phyloP scores from a whole-genome alignment of 2,797 vertebrate species.

The Chaenodraco wilsoni region DNA sequence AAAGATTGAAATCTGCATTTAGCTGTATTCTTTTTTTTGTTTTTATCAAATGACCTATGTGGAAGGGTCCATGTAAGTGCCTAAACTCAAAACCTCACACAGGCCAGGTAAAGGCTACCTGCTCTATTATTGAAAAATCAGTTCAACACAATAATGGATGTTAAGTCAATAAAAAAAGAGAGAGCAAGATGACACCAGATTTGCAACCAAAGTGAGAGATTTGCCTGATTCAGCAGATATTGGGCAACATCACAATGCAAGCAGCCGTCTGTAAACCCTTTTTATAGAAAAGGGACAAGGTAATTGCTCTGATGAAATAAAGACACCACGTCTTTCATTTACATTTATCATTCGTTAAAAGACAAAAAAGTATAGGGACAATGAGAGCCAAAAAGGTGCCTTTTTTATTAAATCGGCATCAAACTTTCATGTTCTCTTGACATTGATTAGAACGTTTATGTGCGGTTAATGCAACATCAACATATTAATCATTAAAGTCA shows the following conservation, averaged over 20 bases:
- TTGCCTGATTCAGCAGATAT: too few relatives aligned
- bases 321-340: neutral
- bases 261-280: neutral
- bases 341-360: neutral
- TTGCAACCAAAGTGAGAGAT: too few relatives aligned
- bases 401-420: neutral
- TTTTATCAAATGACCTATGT: neutral
- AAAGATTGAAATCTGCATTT: constrained; percentile 2
- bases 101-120: neutral
- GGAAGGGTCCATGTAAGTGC: neutral
- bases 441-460: neutral
- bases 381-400: neutral
- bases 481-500: neutral
- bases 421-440: neutral
- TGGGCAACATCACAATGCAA: neutral
- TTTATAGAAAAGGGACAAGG: neutral
- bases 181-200: neutral
- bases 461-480: neutral
- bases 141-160: neutral
- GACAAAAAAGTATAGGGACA: neutral
- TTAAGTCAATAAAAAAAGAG: neutral
- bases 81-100: neutral
- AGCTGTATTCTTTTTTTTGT: neutral
- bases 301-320: neutral
- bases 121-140: neutral